A percentile compares a stretch with the other conserved stretches of the same genome.
phyloP scores from a whole-genome alignment of 2,113 vertebrate genomes.

The Trogon surrucura region DNA sequence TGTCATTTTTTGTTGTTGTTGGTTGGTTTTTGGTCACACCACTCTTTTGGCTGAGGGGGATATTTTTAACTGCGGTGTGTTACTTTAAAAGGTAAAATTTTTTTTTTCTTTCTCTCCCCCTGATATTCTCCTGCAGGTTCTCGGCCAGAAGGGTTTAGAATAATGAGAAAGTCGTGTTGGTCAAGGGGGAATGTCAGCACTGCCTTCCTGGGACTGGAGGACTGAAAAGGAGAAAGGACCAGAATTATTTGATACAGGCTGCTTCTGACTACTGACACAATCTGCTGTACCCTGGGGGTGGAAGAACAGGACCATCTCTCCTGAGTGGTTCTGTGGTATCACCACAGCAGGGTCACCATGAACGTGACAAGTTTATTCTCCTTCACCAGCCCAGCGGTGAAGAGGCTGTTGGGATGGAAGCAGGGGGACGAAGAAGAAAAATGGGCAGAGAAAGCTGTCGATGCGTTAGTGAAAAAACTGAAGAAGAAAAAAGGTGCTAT shows the following conservation, averaged over 20 bases:
- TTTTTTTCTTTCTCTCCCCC: not conserved
- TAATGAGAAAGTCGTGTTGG: not conserved
- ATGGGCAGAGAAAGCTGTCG: conserved; percentile 97
- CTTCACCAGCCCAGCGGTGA: conserved; percentile 97
- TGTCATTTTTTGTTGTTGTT: not conserved
- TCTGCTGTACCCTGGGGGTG: not conserved
- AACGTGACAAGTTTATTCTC: conserved; percentile 98
- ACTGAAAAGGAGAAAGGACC: conserved; percentile 5
- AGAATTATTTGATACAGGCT: not conserved
- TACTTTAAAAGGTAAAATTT: not conserved
- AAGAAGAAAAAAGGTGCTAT: conserved; percentile 99
- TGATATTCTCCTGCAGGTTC: conserved; percentile 42
- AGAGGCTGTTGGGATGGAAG: conserved; percentile 95
- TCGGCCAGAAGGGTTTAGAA: conserved; percentile 16
- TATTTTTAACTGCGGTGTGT: not conserved
- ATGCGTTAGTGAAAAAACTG: conserved; percentile 94
- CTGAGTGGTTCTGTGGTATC: not conserved
- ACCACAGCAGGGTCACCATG: conserved; percentile 74
- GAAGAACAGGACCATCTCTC: not conserved
- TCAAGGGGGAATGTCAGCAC: conserved; percentile 40
- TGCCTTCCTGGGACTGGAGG: not conserved
- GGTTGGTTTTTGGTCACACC: not conserved
- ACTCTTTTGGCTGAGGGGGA: not conserved
- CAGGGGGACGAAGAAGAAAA: conserved; percentile 98
- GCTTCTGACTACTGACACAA: not conserved